Evolutionary conservation across 2,797 vertebrate species (phyloP), one percentile per base, ranked within the genome.

Genomic region (Atherinosoma microstoma): DNA sequence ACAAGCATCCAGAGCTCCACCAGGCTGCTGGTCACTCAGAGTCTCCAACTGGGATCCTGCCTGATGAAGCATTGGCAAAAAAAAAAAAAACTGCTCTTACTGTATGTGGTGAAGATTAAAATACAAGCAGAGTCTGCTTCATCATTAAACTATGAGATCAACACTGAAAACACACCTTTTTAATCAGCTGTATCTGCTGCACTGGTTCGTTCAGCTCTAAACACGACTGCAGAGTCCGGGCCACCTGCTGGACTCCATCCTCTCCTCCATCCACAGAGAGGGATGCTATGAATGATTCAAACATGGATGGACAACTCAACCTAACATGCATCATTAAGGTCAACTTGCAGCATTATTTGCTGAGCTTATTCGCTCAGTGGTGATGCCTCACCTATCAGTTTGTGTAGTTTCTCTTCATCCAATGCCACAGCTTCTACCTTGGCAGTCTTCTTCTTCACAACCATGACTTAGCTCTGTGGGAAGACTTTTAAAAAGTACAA

Each of bases 401-500:
- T 92, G 75, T 95, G 92, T 51, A 97, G 84, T 40, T 95, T 94
- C 27, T 91, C 89, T 8, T 88, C 86, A 76, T 96, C 91, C 85
- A 99, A 63, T 6, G 87, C 84, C 78, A 98, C 82, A 20, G 94
- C 94, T 82, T 96, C 94, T 35, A 97, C 95, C 63, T 93, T 96
- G 20, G 91, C 65, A 32, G 95, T 92, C 81, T 96, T 99, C 94
- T 97, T 99, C 94, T 97, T 98, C 59, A 96, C 87, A 91, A 97
- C 97, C 97, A 99, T 98, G 87, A 49, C 81, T 93, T 82, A 61
- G 18, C 4, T 22, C 68, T 81, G 73, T 70, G 27, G 35, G 57
- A 49, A 3, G 7, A 15, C 49, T 53, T 53, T 53, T 24, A 53
- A 32, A 53, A 22, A 24, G 22, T 4, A 53, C n/a, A 53, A 12